Evolutionary conservation across 2,113 vertebrate species (phyloP).

Genomic region (Pipa parva): DNA sequence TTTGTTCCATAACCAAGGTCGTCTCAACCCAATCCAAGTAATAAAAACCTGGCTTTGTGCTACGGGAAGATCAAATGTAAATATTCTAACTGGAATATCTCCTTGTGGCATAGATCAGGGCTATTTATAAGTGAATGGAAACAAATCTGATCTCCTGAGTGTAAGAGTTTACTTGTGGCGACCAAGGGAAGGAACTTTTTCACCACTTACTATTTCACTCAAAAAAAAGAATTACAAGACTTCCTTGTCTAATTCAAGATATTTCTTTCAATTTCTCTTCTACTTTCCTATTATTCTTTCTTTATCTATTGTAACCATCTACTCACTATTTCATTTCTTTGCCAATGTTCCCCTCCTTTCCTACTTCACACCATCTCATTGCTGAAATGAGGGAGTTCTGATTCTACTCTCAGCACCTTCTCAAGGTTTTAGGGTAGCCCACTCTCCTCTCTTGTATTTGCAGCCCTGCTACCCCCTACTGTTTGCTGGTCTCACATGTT

Average conservation of each 20-base stretch:
- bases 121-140: too few relatives aligned
- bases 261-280: background rate
- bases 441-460: constrained; percentile 35
- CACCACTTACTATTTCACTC: too few relatives aligned
- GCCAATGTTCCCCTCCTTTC: background rate
- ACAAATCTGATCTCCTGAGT: too few relatives aligned
- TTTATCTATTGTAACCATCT: background rate
- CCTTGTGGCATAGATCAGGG: too few relatives aligned
- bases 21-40: background rate
- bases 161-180: too few relatives aligned
- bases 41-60: background rate
- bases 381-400: background rate
- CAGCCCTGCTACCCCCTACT: constrained; percentile 64
- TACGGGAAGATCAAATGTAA: too few relatives aligned
- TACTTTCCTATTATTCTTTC: background rate
- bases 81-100: too few relatives aligned
- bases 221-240: too few relatives aligned
- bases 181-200: too few relatives aligned
- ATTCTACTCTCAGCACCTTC: constrained; percentile 7
- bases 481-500: constrained; percentile 79
- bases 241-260: too few relatives aligned
- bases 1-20: background rate
- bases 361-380: background rate
- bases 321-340: background rate
- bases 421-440: constrained; percentile 21